Evolutionary conservation across 1,140 invertebrate genomes (phyloP).

Genomic region (Eufriesea mexicana): DNA sequence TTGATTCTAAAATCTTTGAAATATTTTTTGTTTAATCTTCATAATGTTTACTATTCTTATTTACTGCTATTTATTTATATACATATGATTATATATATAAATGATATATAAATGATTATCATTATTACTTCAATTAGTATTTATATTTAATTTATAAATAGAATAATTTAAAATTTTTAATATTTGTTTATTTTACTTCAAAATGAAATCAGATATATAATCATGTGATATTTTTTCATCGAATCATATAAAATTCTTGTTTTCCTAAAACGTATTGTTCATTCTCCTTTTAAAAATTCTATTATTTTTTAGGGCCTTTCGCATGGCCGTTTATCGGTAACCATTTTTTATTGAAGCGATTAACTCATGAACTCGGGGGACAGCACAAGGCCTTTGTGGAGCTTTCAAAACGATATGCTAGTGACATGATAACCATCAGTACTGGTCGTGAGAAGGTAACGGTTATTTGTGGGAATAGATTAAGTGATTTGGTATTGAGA

Average conservation of each 20-base stretch:
- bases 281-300: background rate
- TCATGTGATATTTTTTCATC: too few species aligned
- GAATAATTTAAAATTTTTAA: too few species aligned
- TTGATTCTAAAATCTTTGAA: background rate
- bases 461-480: constrained; percentile 84
- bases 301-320: constrained; percentile 83
- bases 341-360: constrained; percentile 82
- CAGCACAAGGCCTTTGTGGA: constrained; percentile 85
- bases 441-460: constrained; percentile 85
- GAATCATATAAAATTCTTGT: background rate
- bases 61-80: too few species aligned
- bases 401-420: constrained; percentile 84
- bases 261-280: background rate
- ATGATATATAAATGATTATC: background rate
- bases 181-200: too few species aligned
- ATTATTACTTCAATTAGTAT: background rate
- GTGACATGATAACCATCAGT: constrained; percentile 86
- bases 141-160: too few species aligned
- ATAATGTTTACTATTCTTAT: too few species aligned
- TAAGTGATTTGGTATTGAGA: constrained; percentile 84
- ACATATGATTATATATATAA: background rate
- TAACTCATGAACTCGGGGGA: constrained; percentile 82
- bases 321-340: constrained; percentile 88
- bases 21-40: background rate
- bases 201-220: too few species aligned